phyloP scores from a whole-genome alignment of 2,113 vertebrate species.

The Apteryx mantelli region DNA sequence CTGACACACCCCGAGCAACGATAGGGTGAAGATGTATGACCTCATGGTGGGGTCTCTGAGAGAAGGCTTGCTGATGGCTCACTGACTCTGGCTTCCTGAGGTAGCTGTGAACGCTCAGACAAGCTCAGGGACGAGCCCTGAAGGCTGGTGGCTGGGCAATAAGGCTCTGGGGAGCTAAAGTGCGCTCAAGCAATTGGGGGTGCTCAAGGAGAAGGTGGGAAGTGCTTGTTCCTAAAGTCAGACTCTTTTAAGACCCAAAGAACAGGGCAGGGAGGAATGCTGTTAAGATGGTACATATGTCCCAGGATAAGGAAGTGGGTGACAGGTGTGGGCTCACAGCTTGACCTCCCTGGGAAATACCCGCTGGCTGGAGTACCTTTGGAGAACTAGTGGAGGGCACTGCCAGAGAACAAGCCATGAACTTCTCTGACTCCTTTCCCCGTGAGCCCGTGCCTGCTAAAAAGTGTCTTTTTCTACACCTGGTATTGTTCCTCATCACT shows the following conservation, averaged over 20 bases:
- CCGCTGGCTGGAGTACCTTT: neutral
- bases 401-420: neutral
- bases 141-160: neutral
- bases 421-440: neutral
- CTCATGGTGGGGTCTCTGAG: neutral
- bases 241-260: neutral
- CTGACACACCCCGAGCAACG: neutral
- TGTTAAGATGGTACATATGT: neutral
- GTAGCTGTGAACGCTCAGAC: neutral
- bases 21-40: neutral
- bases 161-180: neutral
- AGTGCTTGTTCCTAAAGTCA: neutral
- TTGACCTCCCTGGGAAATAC: neutral
- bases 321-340: neutral
- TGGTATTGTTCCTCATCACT: neutral
- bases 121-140: neutral
- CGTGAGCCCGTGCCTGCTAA: neutral
- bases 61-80: no score
- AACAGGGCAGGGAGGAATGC: neutral
- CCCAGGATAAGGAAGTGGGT: neutral
- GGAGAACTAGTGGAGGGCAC: accelerated
- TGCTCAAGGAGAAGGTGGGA: neutral
- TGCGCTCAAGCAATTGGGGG: neutral
- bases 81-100: neutral
- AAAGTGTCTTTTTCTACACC: accelerated